These are phyloP conservation scores for Strigops habroptila DNA, from an alignment of 2,113 vertebrate species.

Conservation along the genomic window DNA sequence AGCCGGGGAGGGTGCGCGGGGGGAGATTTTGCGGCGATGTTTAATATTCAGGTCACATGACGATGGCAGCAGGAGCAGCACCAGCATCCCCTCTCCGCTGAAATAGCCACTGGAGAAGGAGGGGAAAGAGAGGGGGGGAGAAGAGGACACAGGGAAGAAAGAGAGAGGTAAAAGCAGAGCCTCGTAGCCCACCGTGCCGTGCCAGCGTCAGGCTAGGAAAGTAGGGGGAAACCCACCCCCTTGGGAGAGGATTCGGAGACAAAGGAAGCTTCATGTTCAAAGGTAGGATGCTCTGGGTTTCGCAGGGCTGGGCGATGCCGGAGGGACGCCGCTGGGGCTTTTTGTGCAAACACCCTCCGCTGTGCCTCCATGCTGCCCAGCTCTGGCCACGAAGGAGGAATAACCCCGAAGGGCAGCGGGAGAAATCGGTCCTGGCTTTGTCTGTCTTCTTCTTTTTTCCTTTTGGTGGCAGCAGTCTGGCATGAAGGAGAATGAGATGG, in stretches of 20 bases:
- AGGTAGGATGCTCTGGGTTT: constrained; percentile 70
- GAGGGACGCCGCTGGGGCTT: not conserved
- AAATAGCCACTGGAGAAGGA: constrained; percentile 62
- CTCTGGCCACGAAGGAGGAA: not conserved
- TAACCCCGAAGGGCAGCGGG: not conserved
- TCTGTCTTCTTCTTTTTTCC: not conserved
- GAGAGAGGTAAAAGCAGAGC: not conserved
- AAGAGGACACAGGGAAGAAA: constrained; percentile 19
- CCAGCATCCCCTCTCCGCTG: constrained; percentile 64
- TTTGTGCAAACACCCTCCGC: not conserved
- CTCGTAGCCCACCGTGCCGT: not conserved
- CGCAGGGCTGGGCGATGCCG: not conserved
- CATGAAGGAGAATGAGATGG: not conserved
- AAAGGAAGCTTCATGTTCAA: constrained; percentile 83
- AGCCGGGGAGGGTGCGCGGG: constrained; percentile 31
- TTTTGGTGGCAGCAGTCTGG: not conserved
- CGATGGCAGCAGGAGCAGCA: constrained; percentile 67
- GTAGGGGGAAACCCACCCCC: constrained; percentile 23
- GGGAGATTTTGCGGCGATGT: constrained; percentile 64
- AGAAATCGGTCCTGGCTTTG: not conserved
- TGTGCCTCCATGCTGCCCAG: not conserved
- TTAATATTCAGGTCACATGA: constrained; percentile 78
- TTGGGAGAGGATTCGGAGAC: constrained; percentile 69
- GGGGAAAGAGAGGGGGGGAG: not conserved
- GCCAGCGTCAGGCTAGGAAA: not conserved